A percentile compares a stretch with the other conserved stretches of the same genome.
These are phyloP conservation scores for Aramus guarauna DNA, from an alignment of 2,113 vertebrate species.

Conservation along the genomic window DNA sequence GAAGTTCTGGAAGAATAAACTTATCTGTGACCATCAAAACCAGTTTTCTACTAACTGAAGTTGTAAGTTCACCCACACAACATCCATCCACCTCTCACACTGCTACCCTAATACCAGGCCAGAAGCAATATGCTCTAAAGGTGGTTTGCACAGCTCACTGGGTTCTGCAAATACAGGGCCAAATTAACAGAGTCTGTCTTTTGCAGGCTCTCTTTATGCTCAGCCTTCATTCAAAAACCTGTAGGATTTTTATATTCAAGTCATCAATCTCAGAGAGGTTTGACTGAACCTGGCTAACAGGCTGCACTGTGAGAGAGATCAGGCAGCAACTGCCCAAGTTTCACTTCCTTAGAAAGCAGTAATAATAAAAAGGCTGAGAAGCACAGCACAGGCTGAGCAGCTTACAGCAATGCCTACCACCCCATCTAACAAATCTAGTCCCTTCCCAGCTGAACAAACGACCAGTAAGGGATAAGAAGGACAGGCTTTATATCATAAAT, in stretches of 20 bases:
- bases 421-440: neutral
- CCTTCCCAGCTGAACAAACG: neutral
- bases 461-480: neutral
- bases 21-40: neutral
- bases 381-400: neutral
- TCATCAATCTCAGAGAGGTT: neutral
- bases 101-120: fast-evolving
- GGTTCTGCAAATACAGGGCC: neutral
- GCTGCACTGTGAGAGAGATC: neutral
- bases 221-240: neutral
- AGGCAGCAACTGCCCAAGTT: neutral
- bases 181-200: neutral
- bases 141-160: neutral
- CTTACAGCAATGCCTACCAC: neutral
- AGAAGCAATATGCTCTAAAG: neutral
- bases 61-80: neutral
- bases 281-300: neutral
- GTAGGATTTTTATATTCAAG: neutral
- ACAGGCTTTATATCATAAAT: neutral
- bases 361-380: neutral
- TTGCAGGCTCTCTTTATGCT: neutral
- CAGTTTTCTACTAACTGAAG: neutral
- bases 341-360: neutral
- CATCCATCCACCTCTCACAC: neutral
- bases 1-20: neutral